Conservation (phyloP, 1,140 invertebrate species). For the Caerostris darwini region DNA sequence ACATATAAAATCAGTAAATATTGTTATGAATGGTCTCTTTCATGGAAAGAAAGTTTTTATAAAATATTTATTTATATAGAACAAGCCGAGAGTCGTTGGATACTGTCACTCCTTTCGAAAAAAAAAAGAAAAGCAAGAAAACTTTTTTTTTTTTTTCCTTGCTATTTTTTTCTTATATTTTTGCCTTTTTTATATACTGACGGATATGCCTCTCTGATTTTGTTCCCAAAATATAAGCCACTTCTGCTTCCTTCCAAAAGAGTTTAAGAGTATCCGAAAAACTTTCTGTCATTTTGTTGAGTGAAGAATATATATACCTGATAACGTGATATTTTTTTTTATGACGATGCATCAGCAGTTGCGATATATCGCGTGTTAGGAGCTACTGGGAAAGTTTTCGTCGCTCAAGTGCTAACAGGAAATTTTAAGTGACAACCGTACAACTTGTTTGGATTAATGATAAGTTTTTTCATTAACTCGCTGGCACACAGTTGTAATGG, state of each 20-base stretch:
- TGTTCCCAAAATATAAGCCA: constrained; percentile 62
- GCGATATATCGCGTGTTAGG: constrained; percentile 25
- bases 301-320: constrained; percentile 69
- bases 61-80: background rate
- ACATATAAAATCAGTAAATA: too few relatives aligned
- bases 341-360: background rate
- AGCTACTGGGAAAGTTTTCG: constrained; percentile 65
- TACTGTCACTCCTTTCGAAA: background rate
- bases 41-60: background rate
- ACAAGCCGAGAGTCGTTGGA: background rate
- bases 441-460: background rate
- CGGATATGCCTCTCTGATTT: background rate
- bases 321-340: constrained; percentile 54
- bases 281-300: constrained; percentile 20
- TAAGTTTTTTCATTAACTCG: background rate
- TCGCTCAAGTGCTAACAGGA: constrained; percentile 16
- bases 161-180: background rate
- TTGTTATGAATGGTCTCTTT: background rate
- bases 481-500: background rate
- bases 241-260: constrained; percentile 19
- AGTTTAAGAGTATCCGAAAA: constrained; percentile 46
- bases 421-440: constrained; percentile 37
- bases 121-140: background rate
- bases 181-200: background rate
- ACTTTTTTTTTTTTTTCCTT: background rate